Base-by-base conservation (phyloP, 2,888 invertebrate genomes). In the Drosophila meridiana region DNA sequence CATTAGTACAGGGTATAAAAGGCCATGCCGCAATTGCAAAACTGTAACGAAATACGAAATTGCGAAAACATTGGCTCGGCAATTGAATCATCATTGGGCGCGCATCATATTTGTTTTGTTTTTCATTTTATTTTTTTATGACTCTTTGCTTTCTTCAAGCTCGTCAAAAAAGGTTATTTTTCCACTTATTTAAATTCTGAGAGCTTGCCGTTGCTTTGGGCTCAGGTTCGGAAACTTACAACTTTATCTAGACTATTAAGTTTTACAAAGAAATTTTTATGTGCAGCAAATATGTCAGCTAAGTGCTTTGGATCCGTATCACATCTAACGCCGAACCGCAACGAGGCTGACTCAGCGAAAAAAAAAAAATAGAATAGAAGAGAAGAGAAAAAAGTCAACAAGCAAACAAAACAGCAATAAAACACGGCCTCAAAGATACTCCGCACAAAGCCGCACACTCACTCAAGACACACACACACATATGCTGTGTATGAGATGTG, bases 181-280 rank as follows among this genome's bases (percentile, higher is more conserved):
- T 72, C 53, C 40, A 59, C 70, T 78, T 78, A 84, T 83, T 83
- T 81, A 78, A 76, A 84, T 89, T 69, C 79, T 60, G 64, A 73
- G 71, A 81, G 59, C 73, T 68, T 80, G 80, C 60, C 65, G 64
- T 32, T 14, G 47, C 56, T 73, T 73, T 55, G 59, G 14, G 34
- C 43, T 62, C 61, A 67, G 73, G 60, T 66, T 48, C 26, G 38
- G 48, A 47, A 64, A 66, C 72, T 70, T 59, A 63, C 70, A 86
- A 87, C 80, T 87, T 88, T 84, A 85, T 85, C 87, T 85, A 89
- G 89, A 82, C 82, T 82, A 84, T 89, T 85, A 82, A 72, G 80
- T 82, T 85, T 77, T 73, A 84, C 88, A 84, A 76, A 79, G 74
- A 80, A 80, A 78, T 76, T 81, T 80, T 74, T 65, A 81, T 81